Percentiles rank a stretch among this genome's conserved stretches.
Evolutionary conservation across 1,140 invertebrate genomes (phyloP).

Genomic region (Oncopeltus fasciatus): DNA sequence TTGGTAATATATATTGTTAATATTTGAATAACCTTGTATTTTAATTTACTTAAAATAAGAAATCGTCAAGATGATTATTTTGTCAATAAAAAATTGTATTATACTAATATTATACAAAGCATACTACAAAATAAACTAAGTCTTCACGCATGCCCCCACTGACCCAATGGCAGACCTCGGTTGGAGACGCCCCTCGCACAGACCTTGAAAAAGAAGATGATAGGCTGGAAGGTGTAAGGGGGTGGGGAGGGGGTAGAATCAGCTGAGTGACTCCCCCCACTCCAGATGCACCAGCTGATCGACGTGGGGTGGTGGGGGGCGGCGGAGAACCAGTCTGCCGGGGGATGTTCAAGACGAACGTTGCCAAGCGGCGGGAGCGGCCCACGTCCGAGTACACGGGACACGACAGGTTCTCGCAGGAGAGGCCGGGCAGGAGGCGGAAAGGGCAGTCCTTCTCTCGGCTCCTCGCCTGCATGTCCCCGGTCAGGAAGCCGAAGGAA

Average conservation of each 20-base stretch:
- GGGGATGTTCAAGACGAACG: conserved; percentile 2
- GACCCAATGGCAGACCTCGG: no score
- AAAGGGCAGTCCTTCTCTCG: background rate
- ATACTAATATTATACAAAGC: no score
- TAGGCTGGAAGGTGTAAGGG: background rate
- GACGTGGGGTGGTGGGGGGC: background rate
- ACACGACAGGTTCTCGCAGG: conserved; percentile 58
- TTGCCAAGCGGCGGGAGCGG: background rate
- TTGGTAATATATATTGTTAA: no score
- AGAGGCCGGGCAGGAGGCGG: conserved; percentile 35
- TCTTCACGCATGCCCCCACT: no score
- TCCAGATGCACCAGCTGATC: background rate
- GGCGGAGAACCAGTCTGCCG: background rate
- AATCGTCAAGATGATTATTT: no score
- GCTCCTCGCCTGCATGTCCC: background rate
- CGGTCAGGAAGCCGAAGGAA: background rate
- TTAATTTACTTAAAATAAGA: no score
- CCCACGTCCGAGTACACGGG: conserved; percentile 34
- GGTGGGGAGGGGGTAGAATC: background rate
- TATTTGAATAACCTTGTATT: no score
- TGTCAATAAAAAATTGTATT: no score
- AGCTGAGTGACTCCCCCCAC: background rate
- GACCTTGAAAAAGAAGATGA: no score
- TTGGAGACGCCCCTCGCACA: no score
- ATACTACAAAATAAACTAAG: no score